Base-by-base conservation (phyloP, 2,888 invertebrate genomes). In the Hirtodrosophila histrioides region DNA sequence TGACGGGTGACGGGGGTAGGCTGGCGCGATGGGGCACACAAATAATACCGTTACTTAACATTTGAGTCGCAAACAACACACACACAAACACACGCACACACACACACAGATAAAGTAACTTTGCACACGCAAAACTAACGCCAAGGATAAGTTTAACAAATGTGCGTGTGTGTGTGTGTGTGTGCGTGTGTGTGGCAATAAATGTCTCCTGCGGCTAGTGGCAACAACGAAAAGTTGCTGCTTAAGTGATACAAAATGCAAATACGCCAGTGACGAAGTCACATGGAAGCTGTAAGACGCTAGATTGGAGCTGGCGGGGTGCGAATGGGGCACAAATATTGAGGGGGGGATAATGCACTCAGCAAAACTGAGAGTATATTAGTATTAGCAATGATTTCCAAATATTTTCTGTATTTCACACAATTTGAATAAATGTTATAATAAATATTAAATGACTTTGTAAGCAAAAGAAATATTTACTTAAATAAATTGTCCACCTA, bases 201-300 rank as follows among this genome's bases (percentile, higher is more conserved):
- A 83, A 87, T 83, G 86, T 83, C 83, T 85, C 76, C 74, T 76
- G 86, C 76, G 83, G 82, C 88, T 69, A 80, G 72, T 81, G 75
- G 55, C 60, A 63, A 56, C 65, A 82, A 50, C 27, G 43, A 68
- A 77, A 78, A 82, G 75, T 77, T 79, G 65, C 77, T 69, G 86
- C 83, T 83, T 83, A 83, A 83, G 86, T 83, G 83, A 86, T 87
- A 83, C 88, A 79, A 85, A 83, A 83, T 83, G 88, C 88, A 87
- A 83, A 83, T 87, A 83, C 80, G 70, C 68, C 51, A 63, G 45
- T 41, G 74, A 83, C 76, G 68, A 83, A 76, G 75, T 79, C 68
- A 73, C 68, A 61, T 73, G 73, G 53, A 46, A 58, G 49, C 31
- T 31, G 31, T 7, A 9, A 23, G 40, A 23, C 3, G 17, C 23